Base-by-base conservation (phyloP, 2,113 vertebrate species). In the Periophthalmodon schlosseri region DNA sequence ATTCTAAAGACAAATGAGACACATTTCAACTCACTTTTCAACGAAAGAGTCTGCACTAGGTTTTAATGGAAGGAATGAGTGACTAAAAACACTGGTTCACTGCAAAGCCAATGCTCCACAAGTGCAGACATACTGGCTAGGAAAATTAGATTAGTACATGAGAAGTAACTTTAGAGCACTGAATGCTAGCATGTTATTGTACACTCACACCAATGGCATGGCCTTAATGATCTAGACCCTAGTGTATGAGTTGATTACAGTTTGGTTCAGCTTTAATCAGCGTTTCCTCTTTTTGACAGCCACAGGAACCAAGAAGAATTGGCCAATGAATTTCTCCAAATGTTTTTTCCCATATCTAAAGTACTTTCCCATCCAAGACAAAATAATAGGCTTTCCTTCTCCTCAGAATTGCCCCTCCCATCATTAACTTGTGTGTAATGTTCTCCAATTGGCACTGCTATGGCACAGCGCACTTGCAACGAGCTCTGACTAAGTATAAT, bases 241-340 rank as follows among this genome's bases (percentile, higher is more conserved):
- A 80, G 78, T 75, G 67, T 73, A 61, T 72, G 76, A 77, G 70
- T 74, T 91, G 86, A 91, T 90, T 90, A 87, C 76, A 89, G 79
- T 78, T 83, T 57, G 82, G 68, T 71, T 60, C 70, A 70, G 81
- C 87, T 85, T 87, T 87, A 91, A 90, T 90, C 89, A 82, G 74
- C 72, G 82, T 72, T 91, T 91, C 87, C 88, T 91, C 77, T 56
- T 77, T 66, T 73, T 20, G 23, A 68, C 73, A 78, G 85, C 86
- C 83, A 58, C 80, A 82, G 84, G 78, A 87, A 89, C 77, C 72
- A 60, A 80, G 78, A 83, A 76, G 77, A 80, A 75, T 72, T 84
- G 85, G 79, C 78, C 46, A 76, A 77, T 81, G 78, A 80, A 69
- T 74, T 84, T 83, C 69, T 75, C 52, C 69, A 69, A 63, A 69